These are phyloP conservation scores for Buathra laborator DNA, from an alignment of 2,888 invertebrate species.

Conservation along the genomic window DNA sequence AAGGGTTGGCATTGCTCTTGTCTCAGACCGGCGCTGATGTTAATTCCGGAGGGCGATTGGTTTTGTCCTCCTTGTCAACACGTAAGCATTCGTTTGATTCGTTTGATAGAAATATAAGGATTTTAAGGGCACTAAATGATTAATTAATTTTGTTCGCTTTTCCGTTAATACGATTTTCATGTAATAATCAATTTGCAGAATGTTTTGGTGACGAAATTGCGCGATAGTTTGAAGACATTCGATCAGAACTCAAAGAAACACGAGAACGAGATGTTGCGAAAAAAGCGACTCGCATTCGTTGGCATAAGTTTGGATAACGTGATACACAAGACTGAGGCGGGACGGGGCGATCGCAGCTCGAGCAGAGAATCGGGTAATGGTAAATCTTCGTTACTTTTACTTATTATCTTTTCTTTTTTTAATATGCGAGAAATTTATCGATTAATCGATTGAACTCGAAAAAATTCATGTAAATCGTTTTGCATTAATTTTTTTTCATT, in stretches of 20 bases:
- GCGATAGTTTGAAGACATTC: slow-evolving; percentile 91
- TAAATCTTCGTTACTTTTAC: slow-evolving; percentile 34
- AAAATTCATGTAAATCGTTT: background rate
- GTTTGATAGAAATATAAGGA: background rate
- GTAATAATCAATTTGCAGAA: slow-evolving; percentile 84
- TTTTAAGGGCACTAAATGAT: background rate
- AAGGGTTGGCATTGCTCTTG: slow-evolving; percentile 99
- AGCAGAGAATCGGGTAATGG: slow-evolving; percentile 75
- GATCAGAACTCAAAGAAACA: slow-evolving; percentile 91
- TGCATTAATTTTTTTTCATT: background rate
- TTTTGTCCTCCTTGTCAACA: slow-evolving; percentile 99
- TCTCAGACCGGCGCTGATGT: slow-evolving; percentile 95
- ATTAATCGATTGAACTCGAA: background rate
- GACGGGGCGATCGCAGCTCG: slow-evolving; percentile 74
- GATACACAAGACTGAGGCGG: slow-evolving; percentile 84
- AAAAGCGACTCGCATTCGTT: slow-evolving; percentile 91
- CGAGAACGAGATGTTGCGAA: slow-evolving; percentile 89
- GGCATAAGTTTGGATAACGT: slow-evolving; percentile 92
- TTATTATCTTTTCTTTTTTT: background rate
- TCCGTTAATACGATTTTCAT: background rate
- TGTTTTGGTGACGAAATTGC: slow-evolving; percentile 90
- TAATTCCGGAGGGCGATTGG: slow-evolving; percentile 99
- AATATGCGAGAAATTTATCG: too few species aligned
- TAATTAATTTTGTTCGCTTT: background rate
- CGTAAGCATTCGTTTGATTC: slow-evolving; percentile 86